Evolutionary conservation across 2,888 invertebrate genomes (phyloP).

Genomic region (Acholoe squamosa): DNA sequence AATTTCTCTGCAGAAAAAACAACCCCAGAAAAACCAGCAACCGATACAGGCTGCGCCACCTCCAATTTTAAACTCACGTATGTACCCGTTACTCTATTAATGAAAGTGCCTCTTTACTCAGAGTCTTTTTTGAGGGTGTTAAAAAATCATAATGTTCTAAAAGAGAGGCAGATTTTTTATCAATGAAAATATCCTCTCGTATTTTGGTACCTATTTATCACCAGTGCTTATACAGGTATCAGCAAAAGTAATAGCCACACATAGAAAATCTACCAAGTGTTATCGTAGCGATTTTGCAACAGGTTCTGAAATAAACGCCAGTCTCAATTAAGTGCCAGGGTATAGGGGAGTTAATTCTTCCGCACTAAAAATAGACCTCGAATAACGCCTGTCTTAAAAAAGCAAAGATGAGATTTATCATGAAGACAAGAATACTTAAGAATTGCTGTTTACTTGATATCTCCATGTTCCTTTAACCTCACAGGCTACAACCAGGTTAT

Average conservation of each 20-base stretch:
- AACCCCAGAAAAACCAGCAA: neutral
- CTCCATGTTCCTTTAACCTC: neutral
- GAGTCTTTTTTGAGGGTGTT: too few species aligned
- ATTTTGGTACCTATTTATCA: too few species aligned
- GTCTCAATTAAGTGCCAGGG: too few species aligned
- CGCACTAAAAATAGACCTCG: neutral
- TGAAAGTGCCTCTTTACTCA: too few species aligned
- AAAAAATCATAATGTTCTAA: too few species aligned
- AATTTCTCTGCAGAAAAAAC: neutral
- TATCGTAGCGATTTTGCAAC: too few species aligned
- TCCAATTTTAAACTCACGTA: neutral
- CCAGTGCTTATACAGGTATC: too few species aligned
- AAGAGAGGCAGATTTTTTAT: too few species aligned
- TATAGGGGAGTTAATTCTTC: neutral
- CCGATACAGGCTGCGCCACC: neutral
- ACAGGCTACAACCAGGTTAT: neutral
- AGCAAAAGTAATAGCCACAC: too few species aligned
- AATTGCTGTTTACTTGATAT: neutral
- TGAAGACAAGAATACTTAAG: neutral
- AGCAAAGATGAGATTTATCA: neutral
- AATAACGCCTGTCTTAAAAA: neutral
- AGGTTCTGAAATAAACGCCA: too few species aligned
- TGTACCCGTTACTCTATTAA: neutral
- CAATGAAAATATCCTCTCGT: too few species aligned
- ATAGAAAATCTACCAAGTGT: too few species aligned